Conservation (phyloP, 2,888 invertebrate species). For the Acanthosoma haemorrhoidale region DNA sequence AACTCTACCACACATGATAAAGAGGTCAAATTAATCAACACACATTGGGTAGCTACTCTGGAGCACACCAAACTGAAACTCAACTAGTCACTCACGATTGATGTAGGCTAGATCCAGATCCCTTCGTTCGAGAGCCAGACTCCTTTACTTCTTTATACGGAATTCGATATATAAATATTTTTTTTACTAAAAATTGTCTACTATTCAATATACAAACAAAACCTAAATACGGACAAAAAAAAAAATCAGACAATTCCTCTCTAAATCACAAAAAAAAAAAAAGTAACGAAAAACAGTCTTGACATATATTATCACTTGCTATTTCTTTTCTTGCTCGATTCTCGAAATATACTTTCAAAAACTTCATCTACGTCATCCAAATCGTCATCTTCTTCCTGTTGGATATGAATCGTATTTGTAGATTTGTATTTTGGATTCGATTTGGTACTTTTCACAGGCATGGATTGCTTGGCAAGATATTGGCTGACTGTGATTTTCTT, state of each 20-base stretch:
- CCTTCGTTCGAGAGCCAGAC: conserved; percentile 19
- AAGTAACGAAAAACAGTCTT: conserved; percentile 25
- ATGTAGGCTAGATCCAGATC: conserved; percentile 11
- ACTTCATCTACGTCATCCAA: conserved; percentile 71
- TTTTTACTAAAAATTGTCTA: conserved; percentile 15
- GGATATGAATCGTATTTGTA: conserved; percentile 46
- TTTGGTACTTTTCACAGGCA: conserved; percentile 37
- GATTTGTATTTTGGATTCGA: conserved; percentile 31
- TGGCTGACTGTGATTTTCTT: conserved; percentile 70
- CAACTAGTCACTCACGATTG: conserved; percentile 24
- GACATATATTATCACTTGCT: conserved; percentile 31
- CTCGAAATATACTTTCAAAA: conserved; percentile 72
- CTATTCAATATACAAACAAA: conserved; percentile 15
- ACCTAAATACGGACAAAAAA: conserved; percentile 11
- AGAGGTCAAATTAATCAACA: conserved; percentile 23
- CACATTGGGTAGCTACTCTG: conserved; percentile 19
- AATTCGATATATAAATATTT: conserved; percentile 13
- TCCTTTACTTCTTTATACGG: conserved; percentile 1
- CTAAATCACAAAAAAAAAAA: conserved; percentile 15
- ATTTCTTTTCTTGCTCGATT: conserved; percentile 39
- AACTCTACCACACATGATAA: conserved; percentile 26
- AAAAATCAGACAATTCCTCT: conserved; percentile 4
- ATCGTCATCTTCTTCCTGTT: conserved; percentile 61
- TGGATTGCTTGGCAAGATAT: conserved; percentile 54
- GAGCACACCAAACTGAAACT: conserved; percentile 25